phyloP scores from a whole-genome alignment of 2,888 invertebrate genomes.

The Trachelus iudaicus region DNA sequence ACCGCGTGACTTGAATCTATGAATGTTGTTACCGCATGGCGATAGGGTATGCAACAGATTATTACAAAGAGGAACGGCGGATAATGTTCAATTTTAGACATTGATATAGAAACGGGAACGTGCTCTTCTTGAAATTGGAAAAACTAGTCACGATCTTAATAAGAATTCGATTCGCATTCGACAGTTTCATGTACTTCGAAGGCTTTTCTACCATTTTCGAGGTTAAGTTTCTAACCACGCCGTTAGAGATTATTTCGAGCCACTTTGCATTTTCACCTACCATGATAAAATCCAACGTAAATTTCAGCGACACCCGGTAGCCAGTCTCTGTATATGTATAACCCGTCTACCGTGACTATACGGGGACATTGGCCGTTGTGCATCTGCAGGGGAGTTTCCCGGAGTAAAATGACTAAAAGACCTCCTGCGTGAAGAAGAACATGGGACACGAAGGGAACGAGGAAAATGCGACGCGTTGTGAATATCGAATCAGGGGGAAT shows the following conservation, averaged over 20 bases:
- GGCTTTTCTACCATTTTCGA: neutral
- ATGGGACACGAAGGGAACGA: slow-evolving; percentile 10
- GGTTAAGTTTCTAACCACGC: neutral
- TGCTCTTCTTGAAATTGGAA: neutral
- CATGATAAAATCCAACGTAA: neutral
- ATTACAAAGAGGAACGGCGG: neutral
- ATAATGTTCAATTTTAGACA: neutral
- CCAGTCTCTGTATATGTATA: neutral
- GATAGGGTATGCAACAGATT: neutral
- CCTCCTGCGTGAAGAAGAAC: slow-evolving; percentile 8
- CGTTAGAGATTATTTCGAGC: neutral
- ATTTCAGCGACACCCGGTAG: neutral
- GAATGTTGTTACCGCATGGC: neutral
- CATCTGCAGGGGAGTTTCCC: slow-evolving; percentile 7
- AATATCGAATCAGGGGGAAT: slow-evolving; percentile 26
- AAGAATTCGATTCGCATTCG: neutral
- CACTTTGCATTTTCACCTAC: neutral
- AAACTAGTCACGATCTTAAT: neutral
- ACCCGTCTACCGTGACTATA: neutral
- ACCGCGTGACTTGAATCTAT: slow-evolving; percentile 16
- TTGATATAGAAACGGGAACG: neutral
- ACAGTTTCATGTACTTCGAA: neutral
- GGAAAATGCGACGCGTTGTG: slow-evolving; percentile 19
- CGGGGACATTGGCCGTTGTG: neutral
- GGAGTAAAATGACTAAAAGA: slow-evolving; percentile 4